Conservation (phyloP, 2,113 vertebrate genomes). For the Saiga tatarica region DNA sequence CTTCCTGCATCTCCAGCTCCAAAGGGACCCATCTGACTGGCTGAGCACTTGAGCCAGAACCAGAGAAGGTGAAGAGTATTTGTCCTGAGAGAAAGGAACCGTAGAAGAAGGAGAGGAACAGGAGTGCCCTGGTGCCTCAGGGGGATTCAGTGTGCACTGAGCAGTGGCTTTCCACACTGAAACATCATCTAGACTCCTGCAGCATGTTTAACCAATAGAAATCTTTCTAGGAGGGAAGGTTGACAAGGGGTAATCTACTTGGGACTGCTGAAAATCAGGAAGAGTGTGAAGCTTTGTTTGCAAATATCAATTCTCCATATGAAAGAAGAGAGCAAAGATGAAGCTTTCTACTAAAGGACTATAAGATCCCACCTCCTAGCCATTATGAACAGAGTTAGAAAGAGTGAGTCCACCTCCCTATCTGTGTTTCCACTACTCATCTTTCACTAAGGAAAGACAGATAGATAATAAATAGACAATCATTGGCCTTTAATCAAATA, state of each 20-base stretch:
- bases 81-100: not conserved
- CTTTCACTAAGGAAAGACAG: not conserved
- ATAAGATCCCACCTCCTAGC: not conserved
- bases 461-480: not conserved
- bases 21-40: not conserved
- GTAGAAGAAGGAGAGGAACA: not conserved
- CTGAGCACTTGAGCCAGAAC: not conserved
- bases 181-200: not conserved
- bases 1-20: not conserved
- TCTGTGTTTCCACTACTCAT: not conserved
- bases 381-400: not conserved
- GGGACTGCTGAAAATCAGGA: not conserved
- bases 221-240: not conserved
- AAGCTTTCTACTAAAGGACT: not conserved
- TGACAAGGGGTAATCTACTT: not conserved
- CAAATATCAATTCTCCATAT: not conserved
- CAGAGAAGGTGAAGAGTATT: not conserved
- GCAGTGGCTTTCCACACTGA: not conserved
- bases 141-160: not conserved
- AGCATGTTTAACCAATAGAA: not conserved
- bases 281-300: not conserved
- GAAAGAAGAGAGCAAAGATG: not conserved
- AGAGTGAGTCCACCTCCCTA: not conserved
- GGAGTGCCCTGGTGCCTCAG: not conserved
- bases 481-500: not conserved